Evolutionary conservation across 2,113 vertebrate species (phyloP), one percentile per base, ranked within the genome.

Genomic region (Brachyhypopomus gauderio): DNA sequence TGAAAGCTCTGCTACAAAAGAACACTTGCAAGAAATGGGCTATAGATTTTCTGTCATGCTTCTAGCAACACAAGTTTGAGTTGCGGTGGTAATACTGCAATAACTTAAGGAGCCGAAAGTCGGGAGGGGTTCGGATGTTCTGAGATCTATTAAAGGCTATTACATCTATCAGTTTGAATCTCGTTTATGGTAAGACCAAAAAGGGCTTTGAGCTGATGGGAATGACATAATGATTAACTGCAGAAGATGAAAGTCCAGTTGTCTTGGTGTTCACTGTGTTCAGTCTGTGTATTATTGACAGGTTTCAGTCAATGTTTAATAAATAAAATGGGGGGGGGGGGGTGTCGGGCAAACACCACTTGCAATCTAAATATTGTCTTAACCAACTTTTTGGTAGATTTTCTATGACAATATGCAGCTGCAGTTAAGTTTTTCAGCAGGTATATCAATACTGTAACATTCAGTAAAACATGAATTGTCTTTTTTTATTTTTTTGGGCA

Each of bases 241-340:
- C 66, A 70, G 36, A 22, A 22, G 66, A 70, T 11, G 36, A 41
- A 11, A 70, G 66, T 70, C 22, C 66, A 70, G 19, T 70, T 70
- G 20, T 59, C n/a, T 2, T 62, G 22, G n/a, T 22, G 20, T 22
- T 23, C 20, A 23, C n/a, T 20, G 60, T 11, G 9, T 70, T 70
- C 20, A 11, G 17, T 70, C 20, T 2, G n/a, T 22, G 8, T 34
- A 67, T 36, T 34, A 30, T 34, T 11, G 66, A 11, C 34, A 9
- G 34, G 9, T 70, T 41, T 41, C 20, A 22, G 66, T 70, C 66
- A 70, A 38, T n/a, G n/a, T 66, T 48, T 48, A 48, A 48, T 5
- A 48, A 48, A 48, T 48, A 48, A 48, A 48, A 48, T n/a, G n/a
- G 38, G 6, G n/a, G 2, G n/a, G 59, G 25, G 25, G 11, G 12